A percentile compares a stretch with the other conserved stretches of the same genome.
Conservation (phyloP, 2,113 vertebrate genomes). For the Podarcis raffonei region DNA sequence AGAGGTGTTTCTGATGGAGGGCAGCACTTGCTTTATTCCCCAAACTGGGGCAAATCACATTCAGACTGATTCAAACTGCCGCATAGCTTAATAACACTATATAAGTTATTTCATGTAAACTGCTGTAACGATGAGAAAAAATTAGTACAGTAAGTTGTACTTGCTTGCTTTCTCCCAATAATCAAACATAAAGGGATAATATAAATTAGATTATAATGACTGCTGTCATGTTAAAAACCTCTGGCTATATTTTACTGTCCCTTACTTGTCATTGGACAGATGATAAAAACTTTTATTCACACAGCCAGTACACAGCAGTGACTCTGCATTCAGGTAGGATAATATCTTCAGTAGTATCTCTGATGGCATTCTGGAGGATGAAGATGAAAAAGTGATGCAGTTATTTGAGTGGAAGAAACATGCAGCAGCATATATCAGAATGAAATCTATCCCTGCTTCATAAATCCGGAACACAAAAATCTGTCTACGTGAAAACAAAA, state of each 20-base stretch:
- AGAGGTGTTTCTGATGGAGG: background rate
- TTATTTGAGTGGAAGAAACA: slow-evolving; percentile 1
- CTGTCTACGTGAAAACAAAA: background rate
- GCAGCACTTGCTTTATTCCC: background rate
- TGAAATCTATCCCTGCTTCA: background rate
- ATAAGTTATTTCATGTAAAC: background rate
- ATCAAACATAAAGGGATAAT: slow-evolving; percentile 9
- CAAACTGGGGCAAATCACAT: background rate
- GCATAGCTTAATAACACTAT: background rate
- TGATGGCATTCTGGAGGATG: slow-evolving; percentile 80
- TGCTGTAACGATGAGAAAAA: slow-evolving; percentile 13
- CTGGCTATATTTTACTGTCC: background rate
- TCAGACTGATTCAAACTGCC: background rate
- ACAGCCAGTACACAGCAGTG: slow-evolving; percentile 80
- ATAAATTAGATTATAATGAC: slow-evolving; percentile 16
- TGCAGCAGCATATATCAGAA: background rate
- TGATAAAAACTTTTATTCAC: slow-evolving; percentile 81
- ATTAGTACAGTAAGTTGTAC: background rate
- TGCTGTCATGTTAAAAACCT: background rate
- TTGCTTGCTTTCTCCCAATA: background rate
- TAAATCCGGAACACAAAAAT: slow-evolving; percentile 19
- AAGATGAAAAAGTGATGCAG: background rate
- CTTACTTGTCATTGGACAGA: slow-evolving; percentile 88
- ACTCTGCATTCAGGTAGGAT: slow-evolving; percentile 82
- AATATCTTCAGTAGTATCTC: slow-evolving; percentile 87